Evolutionary conservation across 2,888 invertebrate species (phyloP).

Genomic region (Helleia helle): DNA sequence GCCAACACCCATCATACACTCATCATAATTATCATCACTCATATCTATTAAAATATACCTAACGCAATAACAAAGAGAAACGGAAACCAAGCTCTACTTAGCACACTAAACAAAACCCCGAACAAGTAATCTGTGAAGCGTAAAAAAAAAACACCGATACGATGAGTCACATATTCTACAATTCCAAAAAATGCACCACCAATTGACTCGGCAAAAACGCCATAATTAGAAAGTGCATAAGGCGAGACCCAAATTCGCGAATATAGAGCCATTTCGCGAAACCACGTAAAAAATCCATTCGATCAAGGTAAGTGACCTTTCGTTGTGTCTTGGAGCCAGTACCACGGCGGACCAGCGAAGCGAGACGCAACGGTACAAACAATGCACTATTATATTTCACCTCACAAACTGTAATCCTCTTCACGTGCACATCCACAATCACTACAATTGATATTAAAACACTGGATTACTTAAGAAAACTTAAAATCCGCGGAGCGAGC

Average conservation of each 20-base stretch:
- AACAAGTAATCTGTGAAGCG: no score
- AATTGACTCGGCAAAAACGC: background rate
- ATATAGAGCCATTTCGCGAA: no score
- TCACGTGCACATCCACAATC: background rate
- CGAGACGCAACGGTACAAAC: background rate
- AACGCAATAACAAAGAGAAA: background rate
- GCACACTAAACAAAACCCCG: slow-evolving; percentile 18
- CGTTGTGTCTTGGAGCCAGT: background rate
- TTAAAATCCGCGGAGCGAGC: no score
- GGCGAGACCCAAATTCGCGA: no score
- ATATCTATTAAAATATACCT: background rate
- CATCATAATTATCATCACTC: no score
- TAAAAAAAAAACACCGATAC: background rate
- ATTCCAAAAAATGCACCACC: background rate
- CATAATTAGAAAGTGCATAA: slow-evolving; percentile 4
- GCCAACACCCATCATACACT: background rate
- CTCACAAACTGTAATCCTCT: slow-evolving; percentile 14
- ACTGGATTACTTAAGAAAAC: no score
- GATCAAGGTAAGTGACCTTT: slow-evolving; percentile 8
- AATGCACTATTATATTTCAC: background rate
- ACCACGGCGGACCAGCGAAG: background rate
- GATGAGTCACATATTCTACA: background rate
- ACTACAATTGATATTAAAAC: background rate
- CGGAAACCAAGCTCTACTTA: slow-evolving; percentile 71
- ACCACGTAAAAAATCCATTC: no score